These are phyloP conservation scores for Holothuria leucospilota DNA, from an alignment of 53 echinoderm and acorn worm species.

Conservation along the genomic window DNA sequence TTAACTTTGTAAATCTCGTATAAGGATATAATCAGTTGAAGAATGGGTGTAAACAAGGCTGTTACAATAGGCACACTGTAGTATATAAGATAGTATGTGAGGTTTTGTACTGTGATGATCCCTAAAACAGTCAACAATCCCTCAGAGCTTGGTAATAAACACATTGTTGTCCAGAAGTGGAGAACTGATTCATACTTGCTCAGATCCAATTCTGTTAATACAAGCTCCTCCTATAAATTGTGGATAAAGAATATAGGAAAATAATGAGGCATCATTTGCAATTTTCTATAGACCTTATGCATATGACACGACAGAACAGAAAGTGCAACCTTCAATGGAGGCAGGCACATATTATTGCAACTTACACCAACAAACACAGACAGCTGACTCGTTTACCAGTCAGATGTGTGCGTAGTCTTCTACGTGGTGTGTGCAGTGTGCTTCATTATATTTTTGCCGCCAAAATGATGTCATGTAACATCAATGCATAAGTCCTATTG, in stretches of 20 bases:
- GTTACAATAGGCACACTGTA: constrained; percentile 81
- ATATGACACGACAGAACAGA: too few species aligned
- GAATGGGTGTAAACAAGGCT: constrained; percentile 77
- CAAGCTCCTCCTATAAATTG: constrained; percentile 63
- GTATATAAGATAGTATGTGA: constrained; percentile 80
- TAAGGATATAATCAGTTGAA: constrained; percentile 69
- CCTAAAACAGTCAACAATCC: constrained; percentile 80
- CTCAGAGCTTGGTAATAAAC: constrained; percentile 73
- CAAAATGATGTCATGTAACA: too few species aligned
- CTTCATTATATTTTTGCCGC: too few species aligned
- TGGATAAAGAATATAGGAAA: not conserved
- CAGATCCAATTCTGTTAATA: constrained; percentile 69
- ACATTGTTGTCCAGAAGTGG: constrained; percentile 73
- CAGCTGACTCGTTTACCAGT: too few species aligned
- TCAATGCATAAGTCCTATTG: too few species aligned
- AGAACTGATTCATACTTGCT: constrained; percentile 69
- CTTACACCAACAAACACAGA: too few species aligned
- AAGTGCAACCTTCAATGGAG: too few species aligned
- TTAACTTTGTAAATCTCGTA: constrained; percentile 70
- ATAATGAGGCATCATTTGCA: too few species aligned
- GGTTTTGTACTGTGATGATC: constrained; percentile 69
- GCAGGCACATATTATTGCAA: too few species aligned
- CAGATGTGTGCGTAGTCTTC: too few species aligned
- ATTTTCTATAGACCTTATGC: too few species aligned
- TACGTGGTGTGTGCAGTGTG: too few species aligned